These are phyloP conservation scores for Dryobates pubescens DNA, from an alignment of 2,797 vertebrate genomes.

Conservation along the genomic window DNA sequence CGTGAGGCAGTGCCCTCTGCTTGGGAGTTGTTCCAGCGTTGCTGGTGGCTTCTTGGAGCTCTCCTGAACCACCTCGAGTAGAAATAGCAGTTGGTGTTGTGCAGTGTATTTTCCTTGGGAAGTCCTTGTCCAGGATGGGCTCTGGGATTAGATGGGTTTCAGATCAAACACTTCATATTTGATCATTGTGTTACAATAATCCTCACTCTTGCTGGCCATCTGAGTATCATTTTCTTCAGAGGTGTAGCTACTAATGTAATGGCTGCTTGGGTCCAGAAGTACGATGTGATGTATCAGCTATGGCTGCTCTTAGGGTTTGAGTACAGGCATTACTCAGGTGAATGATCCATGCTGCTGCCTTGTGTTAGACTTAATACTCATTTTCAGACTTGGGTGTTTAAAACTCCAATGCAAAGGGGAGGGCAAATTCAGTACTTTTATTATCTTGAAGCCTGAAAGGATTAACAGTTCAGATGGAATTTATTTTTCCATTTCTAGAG, in stretches of 20 bases:
- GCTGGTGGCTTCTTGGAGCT: rapidly evolving
- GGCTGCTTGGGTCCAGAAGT: background rate
- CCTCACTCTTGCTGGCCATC: rapidly evolving
- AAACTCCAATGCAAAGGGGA: background rate
- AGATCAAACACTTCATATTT: rapidly evolving
- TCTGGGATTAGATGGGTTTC: background rate
- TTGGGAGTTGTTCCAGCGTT: background rate
- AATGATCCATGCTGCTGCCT: too few relatives aligned
- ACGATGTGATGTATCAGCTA: rapidly evolving
- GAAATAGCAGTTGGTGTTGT: background rate
- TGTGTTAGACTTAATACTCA: background rate
- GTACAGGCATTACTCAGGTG: rapidly evolving
- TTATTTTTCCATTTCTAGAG: background rate
- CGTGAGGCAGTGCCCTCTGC: background rate
- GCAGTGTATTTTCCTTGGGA: background rate
- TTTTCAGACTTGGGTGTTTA: rapidly evolving
- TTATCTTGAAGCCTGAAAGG: background rate
- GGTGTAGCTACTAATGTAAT: rapidly evolving
- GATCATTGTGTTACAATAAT: background rate
- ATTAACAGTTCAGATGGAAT: background rate
- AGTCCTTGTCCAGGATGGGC: background rate
- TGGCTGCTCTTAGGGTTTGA: background rate
- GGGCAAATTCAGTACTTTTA: rapidly evolving
- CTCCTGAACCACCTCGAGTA: rapidly evolving
- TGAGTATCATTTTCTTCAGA: rapidly evolving